Evolutionary conservation across 1,140 invertebrate species (phyloP).

Genomic region (Ericerus pela): DNA sequence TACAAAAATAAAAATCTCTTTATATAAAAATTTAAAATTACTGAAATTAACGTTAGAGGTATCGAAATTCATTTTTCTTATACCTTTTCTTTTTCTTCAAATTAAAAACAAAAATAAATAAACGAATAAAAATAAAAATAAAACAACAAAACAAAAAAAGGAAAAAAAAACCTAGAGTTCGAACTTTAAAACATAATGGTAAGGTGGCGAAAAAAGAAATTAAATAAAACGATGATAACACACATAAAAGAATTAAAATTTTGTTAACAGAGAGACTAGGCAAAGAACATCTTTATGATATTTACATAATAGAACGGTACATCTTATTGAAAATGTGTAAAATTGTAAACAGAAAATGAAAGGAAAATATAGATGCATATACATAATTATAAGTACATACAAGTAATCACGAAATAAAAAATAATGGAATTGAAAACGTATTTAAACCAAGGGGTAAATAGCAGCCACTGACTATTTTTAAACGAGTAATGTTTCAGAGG

Average conservation of each 20-base stretch:
- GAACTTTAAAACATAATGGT: conserved; percentile 8
- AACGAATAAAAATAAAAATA: background rate
- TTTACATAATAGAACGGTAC: background rate
- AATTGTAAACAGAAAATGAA: background rate
- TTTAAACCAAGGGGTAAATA: too few species aligned
- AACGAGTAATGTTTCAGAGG: too few species aligned
- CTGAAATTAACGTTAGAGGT: too few species aligned
- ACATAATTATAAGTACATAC: too few species aligned
- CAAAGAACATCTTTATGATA: conserved; percentile 9
- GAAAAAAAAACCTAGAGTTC: background rate
- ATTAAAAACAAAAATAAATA: too few species aligned
- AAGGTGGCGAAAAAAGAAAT: background rate
- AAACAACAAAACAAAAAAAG: background rate
- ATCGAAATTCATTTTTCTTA: too few species aligned
- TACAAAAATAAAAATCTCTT: too few species aligned
- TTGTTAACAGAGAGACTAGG: conserved; percentile 11
- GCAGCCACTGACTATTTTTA: too few species aligned
- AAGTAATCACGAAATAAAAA: conserved; percentile 7
- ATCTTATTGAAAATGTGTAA: background rate
- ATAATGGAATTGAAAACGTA: conserved; percentile 6
- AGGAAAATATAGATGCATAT: background rate
- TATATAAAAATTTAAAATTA: too few species aligned
- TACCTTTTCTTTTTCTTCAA: too few species aligned
- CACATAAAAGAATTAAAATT: background rate
- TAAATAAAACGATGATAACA: background rate